A percentile compares a stretch with the other conserved stretches of the same genome.
Conservation (phyloP, 2,888 invertebrate genomes). For the Mechanitis mazaeus region DNA sequence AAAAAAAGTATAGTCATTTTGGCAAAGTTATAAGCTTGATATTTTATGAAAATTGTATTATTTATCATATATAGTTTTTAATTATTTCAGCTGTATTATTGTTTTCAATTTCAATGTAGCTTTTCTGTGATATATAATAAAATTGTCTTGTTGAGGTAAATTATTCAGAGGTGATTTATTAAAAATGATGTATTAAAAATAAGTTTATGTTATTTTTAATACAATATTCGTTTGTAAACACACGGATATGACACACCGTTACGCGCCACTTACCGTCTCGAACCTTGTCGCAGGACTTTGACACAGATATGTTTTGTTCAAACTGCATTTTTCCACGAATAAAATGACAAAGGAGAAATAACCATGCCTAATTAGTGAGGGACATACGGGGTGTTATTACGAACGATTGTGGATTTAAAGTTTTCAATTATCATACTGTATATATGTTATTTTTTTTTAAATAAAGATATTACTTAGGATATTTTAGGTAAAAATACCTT, state of each 20-base stretch:
- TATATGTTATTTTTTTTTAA: background rate
- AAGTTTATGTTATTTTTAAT: background rate
- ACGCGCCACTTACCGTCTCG: slow-evolving; percentile 22
- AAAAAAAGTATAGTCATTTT: too few species aligned
- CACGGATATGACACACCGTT: slow-evolving; percentile 22
- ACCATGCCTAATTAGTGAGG: slow-evolving; percentile 55
- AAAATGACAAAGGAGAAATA: slow-evolving; percentile 59
- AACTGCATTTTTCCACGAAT: slow-evolving; percentile 59
- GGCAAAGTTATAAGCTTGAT: too few species aligned
- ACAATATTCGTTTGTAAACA: slow-evolving; percentile 16
- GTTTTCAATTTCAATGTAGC: too few species aligned
- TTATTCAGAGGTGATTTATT: too few species aligned
- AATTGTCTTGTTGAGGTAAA: too few species aligned
- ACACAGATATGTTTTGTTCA: slow-evolving; percentile 55
- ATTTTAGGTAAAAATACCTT: background rate
- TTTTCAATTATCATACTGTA: background rate
- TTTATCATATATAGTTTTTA: too few species aligned
- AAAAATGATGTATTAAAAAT: too few species aligned
- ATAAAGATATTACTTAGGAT: too few species aligned
- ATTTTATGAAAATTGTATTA: too few species aligned
- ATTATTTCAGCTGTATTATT: too few species aligned
- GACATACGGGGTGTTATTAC: slow-evolving; percentile 36
- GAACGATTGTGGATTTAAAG: background rate
- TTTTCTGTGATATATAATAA: too few species aligned
- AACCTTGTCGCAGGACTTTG: slow-evolving; percentile 46